These are phyloP conservation scores for Hippopotamyrus pictus DNA, from an alignment of 2,797 vertebrate genomes.

Conservation along the genomic window DNA sequence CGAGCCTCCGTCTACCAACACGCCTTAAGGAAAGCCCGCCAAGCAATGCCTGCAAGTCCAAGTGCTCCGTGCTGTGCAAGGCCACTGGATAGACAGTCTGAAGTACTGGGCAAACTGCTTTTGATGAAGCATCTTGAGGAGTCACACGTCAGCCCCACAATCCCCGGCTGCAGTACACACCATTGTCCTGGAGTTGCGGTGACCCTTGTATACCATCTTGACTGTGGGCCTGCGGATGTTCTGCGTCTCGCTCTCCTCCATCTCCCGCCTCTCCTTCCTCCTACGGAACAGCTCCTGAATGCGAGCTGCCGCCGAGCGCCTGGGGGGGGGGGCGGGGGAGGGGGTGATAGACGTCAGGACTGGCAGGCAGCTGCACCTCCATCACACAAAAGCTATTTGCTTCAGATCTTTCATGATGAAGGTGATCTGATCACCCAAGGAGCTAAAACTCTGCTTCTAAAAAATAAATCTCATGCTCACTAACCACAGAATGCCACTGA, in stretches of 20 bases:
- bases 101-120: neutral
- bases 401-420: neutral
- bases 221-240: conserved; percentile 86
- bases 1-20: neutral
- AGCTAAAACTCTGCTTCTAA: neutral
- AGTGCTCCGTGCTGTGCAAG: neutral
- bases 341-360: neutral
- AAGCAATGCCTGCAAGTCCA: neutral
- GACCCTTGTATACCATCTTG: conserved; percentile 95
- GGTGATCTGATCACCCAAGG: neutral
- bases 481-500: neutral
- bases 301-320: conserved; percentile 90
- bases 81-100: neutral
- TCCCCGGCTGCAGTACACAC: conserved; percentile 50
- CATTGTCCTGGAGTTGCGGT: conserved; percentile 98
- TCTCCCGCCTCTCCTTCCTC: conserved; percentile 91
- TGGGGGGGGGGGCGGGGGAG: conserved; percentile 36
- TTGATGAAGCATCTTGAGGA: neutral
- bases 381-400: neutral
- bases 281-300: conserved; percentile 95
- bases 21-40: neutral
- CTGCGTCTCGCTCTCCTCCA: conserved; percentile 91
- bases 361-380: neutral
- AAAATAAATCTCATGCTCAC: neutral
- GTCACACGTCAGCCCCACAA: neutral